Evolutionary conservation across 1,140 invertebrate species (phyloP).

Genomic region (Agraylea sexmaculata): DNA sequence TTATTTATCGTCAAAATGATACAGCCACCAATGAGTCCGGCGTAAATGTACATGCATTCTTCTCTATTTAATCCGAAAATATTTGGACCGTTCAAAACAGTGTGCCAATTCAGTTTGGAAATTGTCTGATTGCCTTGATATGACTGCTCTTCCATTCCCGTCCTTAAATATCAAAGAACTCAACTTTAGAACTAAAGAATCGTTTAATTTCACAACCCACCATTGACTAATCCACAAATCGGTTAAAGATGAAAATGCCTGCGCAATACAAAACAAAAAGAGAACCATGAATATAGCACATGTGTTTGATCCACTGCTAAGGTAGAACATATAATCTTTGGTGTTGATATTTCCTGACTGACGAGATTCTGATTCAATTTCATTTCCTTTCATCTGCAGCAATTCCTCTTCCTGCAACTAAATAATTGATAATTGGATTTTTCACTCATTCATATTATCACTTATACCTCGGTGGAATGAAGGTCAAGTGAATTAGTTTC

Average conservation of each 20-base stretch:
- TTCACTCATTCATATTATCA: constrained; percentile 7
- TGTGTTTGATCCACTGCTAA: constrained; percentile 40
- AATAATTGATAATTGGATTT: not conserved
- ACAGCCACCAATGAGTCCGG: constrained; percentile 35
- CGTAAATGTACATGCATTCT: constrained; percentile 47
- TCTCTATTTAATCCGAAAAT: constrained; percentile 29
- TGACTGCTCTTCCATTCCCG: constrained; percentile 34
- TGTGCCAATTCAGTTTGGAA: constrained; percentile 1
- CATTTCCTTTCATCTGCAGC: too few species aligned
- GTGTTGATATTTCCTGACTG: constrained; percentile 30
- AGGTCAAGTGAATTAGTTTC: constrained; percentile 29
- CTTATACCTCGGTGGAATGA: constrained; percentile 6
- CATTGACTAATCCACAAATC: constrained; percentile 36
- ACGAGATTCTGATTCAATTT: constrained; percentile 27
- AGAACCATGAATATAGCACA: constrained; percentile 36
- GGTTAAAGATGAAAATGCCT: constrained; percentile 31
- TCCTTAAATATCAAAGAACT: constrained; percentile 27
- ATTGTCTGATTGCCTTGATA: too few species aligned
- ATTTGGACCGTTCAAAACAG: constrained; percentile 9
- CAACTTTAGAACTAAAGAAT: constrained; percentile 1
- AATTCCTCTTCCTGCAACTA: too few species aligned
- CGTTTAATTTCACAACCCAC: constrained; percentile 22
- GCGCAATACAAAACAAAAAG: constrained; percentile 35
- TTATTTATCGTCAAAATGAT: constrained; percentile 38
- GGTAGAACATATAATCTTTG: constrained; percentile 41